A percentile compares a stretch with the other conserved stretches of the same genome.
These are phyloP conservation scores for Eudyptes chrysolophus DNA, from an alignment of 2,113 vertebrate species.

Conservation along the genomic window DNA sequence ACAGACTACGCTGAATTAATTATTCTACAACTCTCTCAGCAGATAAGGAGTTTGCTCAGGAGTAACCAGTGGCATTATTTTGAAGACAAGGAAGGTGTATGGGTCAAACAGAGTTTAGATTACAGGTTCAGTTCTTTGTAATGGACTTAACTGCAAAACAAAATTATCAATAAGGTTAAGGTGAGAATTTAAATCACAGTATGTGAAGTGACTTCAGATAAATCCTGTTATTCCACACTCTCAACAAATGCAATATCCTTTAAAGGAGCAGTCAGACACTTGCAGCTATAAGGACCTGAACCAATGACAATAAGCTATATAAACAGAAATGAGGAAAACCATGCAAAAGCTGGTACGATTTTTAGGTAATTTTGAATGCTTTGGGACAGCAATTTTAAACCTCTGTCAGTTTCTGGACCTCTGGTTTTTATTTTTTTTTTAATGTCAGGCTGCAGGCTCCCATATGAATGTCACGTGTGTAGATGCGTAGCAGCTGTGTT, in stretches of 20 bases:
- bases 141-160: background rate
- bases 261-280: background rate
- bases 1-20: background rate
- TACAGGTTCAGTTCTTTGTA: background rate
- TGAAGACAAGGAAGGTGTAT: background rate
- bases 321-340: background rate
- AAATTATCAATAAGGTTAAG: background rate
- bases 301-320: background rate
- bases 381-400: background rate
- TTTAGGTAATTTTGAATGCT: background rate
- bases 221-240: background rate
- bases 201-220: background rate
- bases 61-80: background rate
- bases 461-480: accelerated
- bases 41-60: background rate
- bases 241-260: background rate
- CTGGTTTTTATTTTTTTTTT: background rate
- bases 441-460: background rate
- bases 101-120: background rate
- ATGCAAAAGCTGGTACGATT: accelerated
- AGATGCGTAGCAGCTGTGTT: accelerated
- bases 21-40: background rate
- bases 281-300: background rate
- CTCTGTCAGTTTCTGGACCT: background rate
- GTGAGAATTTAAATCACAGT: background rate